A percentile compares a stretch with the other conserved stretches of the same genome.
Evolutionary conservation across 2,797 vertebrate genomes (phyloP).

Genomic region (Taeniopygia guttata): DNA sequence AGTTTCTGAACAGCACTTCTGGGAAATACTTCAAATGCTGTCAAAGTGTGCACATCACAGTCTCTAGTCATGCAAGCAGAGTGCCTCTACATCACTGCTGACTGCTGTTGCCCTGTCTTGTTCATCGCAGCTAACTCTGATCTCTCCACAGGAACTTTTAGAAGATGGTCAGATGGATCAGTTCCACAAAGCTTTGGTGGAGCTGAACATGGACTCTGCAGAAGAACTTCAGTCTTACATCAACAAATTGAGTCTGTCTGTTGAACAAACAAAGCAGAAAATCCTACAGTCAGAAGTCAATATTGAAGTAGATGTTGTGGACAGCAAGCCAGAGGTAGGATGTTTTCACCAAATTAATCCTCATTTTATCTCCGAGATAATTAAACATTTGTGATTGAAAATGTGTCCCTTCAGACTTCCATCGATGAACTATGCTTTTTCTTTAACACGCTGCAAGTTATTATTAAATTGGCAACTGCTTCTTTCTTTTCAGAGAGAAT

Average conservation of each 20-base stretch:
- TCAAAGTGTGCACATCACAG: fast-evolving
- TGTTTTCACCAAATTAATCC: neutral
- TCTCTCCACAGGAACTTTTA: slow-evolving; percentile 83
- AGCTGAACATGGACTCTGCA: slow-evolving; percentile 97
- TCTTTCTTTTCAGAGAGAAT: neutral
- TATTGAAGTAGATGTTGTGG: slow-evolving; percentile 79
- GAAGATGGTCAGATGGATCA: slow-evolving; percentile 93
- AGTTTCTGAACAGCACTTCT: neutral
- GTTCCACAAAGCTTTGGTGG: slow-evolving; percentile 90
- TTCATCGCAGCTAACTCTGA: neutral
- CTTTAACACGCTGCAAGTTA: neutral
- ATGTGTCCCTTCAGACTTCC: neutral
- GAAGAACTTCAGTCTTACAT: slow-evolving; percentile 97
- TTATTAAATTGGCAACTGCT: neutral
- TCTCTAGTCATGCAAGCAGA: neutral
- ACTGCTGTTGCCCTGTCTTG: neutral
- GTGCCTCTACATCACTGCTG: neutral
- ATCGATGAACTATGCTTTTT: neutral
- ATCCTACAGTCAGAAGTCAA: slow-evolving; percentile 82
- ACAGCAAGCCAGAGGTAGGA: slow-evolving; percentile 86
- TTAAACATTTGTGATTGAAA: neutral
- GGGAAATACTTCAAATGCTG: neutral
- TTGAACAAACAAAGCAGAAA: slow-evolving; percentile 88
- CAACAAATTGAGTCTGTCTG: slow-evolving; percentile 86
- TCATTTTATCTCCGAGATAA: neutral